Evolutionary conservation across 2,888 invertebrate genomes (phyloP), one percentile per base, ranked within the genome.

Genomic region (Dysmachus trigonus): DNA sequence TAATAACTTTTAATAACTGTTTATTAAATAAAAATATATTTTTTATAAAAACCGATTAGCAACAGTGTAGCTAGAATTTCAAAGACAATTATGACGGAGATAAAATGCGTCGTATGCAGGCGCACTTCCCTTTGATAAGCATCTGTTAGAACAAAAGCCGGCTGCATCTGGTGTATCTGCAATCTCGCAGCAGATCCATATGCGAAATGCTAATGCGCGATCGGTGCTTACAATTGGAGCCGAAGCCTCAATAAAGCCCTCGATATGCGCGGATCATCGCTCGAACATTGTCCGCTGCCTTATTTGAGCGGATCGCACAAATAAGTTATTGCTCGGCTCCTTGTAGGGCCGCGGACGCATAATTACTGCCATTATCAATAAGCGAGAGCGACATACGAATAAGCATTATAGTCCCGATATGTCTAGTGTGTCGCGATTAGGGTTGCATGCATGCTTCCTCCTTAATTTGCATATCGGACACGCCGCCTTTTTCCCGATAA

Each of bases 371-470:
- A 53, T 81, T 53, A 81, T 53, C 81, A 53, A 53, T 81, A 18
- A 8, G 6, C 3, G 13, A 13, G 31, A 62, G 18, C 62, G 81
- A 81, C 81, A 33, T 81, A 8, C 81, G 33, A 81, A 81, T 81
- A 81, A 81, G 53, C 53, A 81, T 81, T 81, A 81, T 81, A 53
- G 18, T 81, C 81, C 81, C 81, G 27, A 81, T 81, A 81, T 81
- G 81, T 81, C 81, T 53, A 18, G 81, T 53, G 81, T 81, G 3
- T 27, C 33, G 31, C 81, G 81, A 81, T 62, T 81, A 53, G 81
- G 27, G 13, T 62, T 51, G n/a, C 81, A 22, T 53, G n/a, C n/a
- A 33, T 22, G 53, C 22, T 81, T 31, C 53, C 62, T 27, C 33
- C 15, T 51, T 18, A 62, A 81, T 81, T 53, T 81, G 81, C 81